These are phyloP conservation scores for Zaprionus ghesquierei DNA, from an alignment of 1,140 invertebrate genomes.

Conservation along the genomic window DNA sequence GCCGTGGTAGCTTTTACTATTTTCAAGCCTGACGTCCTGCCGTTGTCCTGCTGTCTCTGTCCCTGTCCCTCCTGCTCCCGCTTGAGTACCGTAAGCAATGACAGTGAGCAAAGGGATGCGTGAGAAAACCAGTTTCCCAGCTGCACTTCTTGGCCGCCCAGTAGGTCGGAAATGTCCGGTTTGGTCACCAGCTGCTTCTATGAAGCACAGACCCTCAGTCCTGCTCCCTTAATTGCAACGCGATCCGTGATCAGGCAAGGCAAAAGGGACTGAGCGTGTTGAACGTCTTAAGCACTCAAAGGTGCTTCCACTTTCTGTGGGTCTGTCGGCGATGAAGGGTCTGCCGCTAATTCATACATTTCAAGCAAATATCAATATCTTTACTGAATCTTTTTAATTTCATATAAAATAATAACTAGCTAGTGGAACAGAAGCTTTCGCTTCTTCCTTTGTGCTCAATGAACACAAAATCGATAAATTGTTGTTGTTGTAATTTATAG, in stretches of 20 bases:
- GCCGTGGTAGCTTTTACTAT: conserved; percentile 25
- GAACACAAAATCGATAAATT: neutral
- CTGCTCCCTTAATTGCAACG: neutral
- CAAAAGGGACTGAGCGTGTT: neutral
- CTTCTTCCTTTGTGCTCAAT: neutral
- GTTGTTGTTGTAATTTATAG: neutral
- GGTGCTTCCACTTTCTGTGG: too few relatives aligned
- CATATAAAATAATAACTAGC: too few relatives aligned
- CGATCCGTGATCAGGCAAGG: neutral
- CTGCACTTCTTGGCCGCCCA: conserved; percentile 30
- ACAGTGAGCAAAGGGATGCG: conserved; percentile 34
- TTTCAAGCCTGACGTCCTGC: neutral
- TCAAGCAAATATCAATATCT: too few relatives aligned
- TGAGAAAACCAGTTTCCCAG: conserved; percentile 74
- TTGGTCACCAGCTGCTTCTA: neutral
- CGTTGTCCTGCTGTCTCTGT: conserved; percentile 6
- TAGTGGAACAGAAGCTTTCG: too few relatives aligned
- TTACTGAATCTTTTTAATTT: too few relatives aligned
- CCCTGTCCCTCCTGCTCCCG: neutral
- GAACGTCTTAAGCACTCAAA: neutral
- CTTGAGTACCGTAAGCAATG: neutral
- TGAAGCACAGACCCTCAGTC: neutral
- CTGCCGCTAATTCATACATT: neutral
- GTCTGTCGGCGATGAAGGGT: neutral
- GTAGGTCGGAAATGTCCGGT: conserved; percentile 53